These are phyloP conservation scores for Eueides isabella DNA, from an alignment of 1,140 invertebrate genomes.

Conservation along the genomic window DNA sequence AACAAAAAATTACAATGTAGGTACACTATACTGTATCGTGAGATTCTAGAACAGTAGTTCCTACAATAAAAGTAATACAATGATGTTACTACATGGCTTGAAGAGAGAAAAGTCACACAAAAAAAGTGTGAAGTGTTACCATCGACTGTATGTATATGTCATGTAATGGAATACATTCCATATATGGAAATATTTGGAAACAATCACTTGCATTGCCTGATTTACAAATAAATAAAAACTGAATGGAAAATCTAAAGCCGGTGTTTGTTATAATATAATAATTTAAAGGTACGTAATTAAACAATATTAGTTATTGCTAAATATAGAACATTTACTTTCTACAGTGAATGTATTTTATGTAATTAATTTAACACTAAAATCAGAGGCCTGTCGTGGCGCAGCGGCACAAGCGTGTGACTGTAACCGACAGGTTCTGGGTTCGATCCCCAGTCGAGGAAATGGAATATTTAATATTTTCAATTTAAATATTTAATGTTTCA, in stretches of 20 bases:
- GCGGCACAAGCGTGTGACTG: too few relatives aligned
- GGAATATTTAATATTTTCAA: too few relatives aligned
- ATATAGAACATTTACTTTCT: too few relatives aligned
- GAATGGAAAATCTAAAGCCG: neutral
- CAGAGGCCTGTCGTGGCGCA: too few relatives aligned
- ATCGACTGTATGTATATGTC: neutral
- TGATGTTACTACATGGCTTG: slow-evolving; percentile 36
- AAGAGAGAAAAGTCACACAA: slow-evolving; percentile 15
- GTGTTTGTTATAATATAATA: neutral
- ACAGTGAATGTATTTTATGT: too few relatives aligned
- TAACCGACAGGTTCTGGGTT: too few relatives aligned
- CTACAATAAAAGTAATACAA: slow-evolving; percentile 32
- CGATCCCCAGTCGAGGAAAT: too few relatives aligned
- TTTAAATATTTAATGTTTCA: too few relatives aligned
- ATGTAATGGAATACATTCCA: neutral
- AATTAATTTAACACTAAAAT: too few relatives aligned
- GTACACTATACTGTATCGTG: too few relatives aligned
- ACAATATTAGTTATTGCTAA: too few relatives aligned
- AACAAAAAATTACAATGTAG: neutral
- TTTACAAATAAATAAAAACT: neutral
- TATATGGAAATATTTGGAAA: neutral
- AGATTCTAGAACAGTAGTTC: slow-evolving; percentile 40
- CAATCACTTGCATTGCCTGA: neutral
- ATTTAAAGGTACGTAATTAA: too few relatives aligned
- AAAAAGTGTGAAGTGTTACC: slow-evolving; percentile 39